These are phyloP conservation scores for Pseudomyrmex pallidus DNA, from an alignment of 1,140 invertebrate genomes.

Conservation along the genomic window DNA sequence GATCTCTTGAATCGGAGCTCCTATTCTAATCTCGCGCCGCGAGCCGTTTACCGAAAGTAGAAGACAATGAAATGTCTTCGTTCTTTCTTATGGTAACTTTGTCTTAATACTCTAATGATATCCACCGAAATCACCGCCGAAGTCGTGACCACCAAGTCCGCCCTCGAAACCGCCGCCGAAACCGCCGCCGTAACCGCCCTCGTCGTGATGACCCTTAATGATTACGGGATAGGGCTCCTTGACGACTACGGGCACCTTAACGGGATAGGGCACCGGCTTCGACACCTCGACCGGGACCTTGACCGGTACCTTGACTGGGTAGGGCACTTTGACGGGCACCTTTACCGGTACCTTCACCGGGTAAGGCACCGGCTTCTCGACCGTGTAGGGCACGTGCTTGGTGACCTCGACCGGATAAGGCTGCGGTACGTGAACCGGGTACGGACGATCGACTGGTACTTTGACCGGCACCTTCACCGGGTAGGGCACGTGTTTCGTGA, in stretches of 20 bases:
- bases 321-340: conserved; percentile 83
- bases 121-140: conserved; percentile 65
- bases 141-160: conserved; percentile 54
- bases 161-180: conserved; percentile 64
- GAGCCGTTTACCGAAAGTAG: conserved; percentile 14
- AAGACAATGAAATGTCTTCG: conserved; percentile 35
- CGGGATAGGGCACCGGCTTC: conserved; percentile 81
- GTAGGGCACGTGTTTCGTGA: conserved; percentile 82
- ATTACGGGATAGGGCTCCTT: conserved; percentile 86
- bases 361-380: conserved; percentile 85
- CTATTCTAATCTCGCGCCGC: not conserved
- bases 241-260: conserved; percentile 80
- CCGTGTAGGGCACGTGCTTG: conserved; percentile 86
- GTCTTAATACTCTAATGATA: conserved; percentile 64
- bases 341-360: conserved; percentile 86
- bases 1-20: conserved; percentile 18
- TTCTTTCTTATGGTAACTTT: conserved; percentile 12
- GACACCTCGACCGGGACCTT: conserved; percentile 86
- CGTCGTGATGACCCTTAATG: conserved; percentile 78
- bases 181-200: conserved; percentile 64
- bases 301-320: conserved; percentile 82
- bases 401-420: conserved; percentile 87
- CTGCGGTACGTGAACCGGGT: conserved; percentile 85
- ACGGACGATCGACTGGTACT: conserved; percentile 86
- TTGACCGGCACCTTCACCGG: conserved; percentile 83